Evolutionary conservation across 2,113 vertebrate genomes (phyloP).

Genomic region (Psilopsiagon aymara): DNA sequence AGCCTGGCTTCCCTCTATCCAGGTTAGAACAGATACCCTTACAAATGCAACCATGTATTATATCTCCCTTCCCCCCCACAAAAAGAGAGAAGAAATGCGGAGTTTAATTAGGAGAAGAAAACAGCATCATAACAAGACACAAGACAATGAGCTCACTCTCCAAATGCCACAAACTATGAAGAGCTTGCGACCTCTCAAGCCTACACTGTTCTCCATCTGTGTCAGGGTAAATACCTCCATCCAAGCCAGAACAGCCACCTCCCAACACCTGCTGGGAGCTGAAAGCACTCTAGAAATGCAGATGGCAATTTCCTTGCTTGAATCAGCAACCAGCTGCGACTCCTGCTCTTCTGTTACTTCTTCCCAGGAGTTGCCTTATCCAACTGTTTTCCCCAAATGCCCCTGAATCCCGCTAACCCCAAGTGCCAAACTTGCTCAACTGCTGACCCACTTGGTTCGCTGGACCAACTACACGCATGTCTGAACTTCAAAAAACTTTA

Average conservation of each 20-base stretch:
- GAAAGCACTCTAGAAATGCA: neutral
- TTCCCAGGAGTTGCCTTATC: neutral
- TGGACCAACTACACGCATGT: neutral
- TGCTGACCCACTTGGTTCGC: neutral
- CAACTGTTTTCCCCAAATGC: neutral
- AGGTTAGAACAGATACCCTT: neutral
- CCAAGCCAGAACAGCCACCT: neutral
- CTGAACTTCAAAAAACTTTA: slow-evolving; percentile 32
- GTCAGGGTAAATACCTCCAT: neutral
- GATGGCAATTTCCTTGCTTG: neutral
- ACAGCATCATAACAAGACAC: neutral
- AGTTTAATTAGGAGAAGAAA: neutral
- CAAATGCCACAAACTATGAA: neutral
- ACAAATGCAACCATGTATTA: neutral
- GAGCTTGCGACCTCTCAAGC: neutral
- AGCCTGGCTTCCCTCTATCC: neutral
- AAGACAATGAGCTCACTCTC: neutral
- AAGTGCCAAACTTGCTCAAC: neutral
- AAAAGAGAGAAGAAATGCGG: neutral
- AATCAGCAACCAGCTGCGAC: neutral
- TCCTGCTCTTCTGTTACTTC: neutral
- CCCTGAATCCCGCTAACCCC: neutral
- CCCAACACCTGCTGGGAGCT: neutral
- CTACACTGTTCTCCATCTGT: neutral
- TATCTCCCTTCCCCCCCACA: neutral